A percentile compares a stretch with the other conserved stretches of the same genome.
These are phyloP conservation scores for Clepsis dumicolana DNA, from an alignment of 2,888 invertebrate genomes.

Conservation along the genomic window DNA sequence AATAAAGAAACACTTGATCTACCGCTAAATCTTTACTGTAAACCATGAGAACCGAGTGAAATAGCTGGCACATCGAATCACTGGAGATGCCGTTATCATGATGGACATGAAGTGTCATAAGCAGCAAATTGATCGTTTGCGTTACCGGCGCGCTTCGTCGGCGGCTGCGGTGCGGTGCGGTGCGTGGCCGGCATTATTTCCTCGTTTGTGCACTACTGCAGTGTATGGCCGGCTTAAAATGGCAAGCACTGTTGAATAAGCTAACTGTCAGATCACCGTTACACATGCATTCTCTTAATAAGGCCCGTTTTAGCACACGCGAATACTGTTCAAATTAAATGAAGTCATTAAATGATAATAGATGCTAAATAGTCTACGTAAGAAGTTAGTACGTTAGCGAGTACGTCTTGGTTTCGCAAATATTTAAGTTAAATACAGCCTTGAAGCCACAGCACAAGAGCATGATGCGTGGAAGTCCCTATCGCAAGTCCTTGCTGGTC, in stretches of 20 bases:
- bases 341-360: background rate
- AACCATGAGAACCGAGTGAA: conserved; percentile 18
- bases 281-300: conserved; percentile 49
- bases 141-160: conserved; percentile 44
- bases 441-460: no score
- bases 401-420: background rate
- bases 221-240: conserved; percentile 50
- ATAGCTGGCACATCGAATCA: conserved; percentile 9
- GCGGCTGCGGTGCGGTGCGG: conserved; percentile 42
- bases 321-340: conserved; percentile 1
- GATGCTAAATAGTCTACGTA: background rate
- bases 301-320: conserved; percentile 23
- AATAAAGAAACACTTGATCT: background rate
- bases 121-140: conserved; percentile 50
- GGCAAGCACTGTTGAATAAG: conserved; percentile 58
- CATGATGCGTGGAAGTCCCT: no score
- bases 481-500: no score
- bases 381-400: background rate
- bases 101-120: conserved; percentile 42
- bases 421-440: no score
- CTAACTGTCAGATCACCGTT: conserved; percentile 67
- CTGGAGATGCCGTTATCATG: conserved; percentile 35
- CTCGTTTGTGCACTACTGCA: conserved; percentile 66
- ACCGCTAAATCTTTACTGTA: conserved; percentile 5
- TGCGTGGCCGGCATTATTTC: conserved; percentile 61